phyloP scores from a whole-genome alignment of 2,113 vertebrate species.

The Ptilonorhynchus violaceus region DNA sequence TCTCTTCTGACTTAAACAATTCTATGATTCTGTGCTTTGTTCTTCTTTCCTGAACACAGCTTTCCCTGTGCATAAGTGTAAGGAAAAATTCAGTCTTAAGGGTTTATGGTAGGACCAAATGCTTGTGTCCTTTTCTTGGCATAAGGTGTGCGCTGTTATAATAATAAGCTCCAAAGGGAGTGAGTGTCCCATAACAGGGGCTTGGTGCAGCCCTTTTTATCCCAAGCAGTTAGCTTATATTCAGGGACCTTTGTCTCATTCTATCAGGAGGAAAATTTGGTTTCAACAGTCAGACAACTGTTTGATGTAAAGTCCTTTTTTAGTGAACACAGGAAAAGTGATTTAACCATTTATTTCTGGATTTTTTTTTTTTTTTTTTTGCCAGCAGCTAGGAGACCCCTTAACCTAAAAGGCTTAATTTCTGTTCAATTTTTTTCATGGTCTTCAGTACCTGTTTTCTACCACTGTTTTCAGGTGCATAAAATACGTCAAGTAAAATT shows the following conservation, averaged over 20 bases:
- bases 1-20: neutral
- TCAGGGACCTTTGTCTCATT: neutral
- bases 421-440: neutral
- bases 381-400: neutral
- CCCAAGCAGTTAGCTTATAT: neutral
- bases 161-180: neutral
- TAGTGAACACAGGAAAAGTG: neutral
- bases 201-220: neutral
- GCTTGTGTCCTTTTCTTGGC: neutral
- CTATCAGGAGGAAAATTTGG: neutral
- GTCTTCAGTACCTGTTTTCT: neutral
- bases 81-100: neutral
- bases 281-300: neutral
- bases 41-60: neutral
- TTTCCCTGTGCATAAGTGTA: neutral
- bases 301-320: neutral
- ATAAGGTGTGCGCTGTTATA: neutral
- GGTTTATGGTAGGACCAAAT: neutral
- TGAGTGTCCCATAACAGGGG: neutral
- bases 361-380: neutral
- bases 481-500: neutral
- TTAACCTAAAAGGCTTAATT: neutral
- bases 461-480: neutral
- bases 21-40: neutral
- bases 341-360: neutral